Percentiles rank a stretch among this genome's conserved stretches.
Conservation (phyloP, 2,113 vertebrate species). For the Crocuta crocuta region DNA sequence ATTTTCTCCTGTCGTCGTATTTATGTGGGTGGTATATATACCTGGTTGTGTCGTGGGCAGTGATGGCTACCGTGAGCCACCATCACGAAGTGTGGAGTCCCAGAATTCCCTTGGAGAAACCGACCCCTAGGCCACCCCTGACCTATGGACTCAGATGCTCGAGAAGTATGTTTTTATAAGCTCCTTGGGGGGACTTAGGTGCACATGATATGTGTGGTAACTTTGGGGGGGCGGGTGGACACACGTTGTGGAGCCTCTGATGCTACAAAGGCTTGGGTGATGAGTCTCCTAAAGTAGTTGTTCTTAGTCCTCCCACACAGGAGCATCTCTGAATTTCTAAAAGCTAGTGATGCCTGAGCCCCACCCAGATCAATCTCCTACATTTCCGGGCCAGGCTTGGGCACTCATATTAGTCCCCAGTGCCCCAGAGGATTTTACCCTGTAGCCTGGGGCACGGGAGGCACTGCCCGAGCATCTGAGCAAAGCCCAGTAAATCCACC, state of each 20-base stretch:
- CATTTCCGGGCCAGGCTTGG: background rate
- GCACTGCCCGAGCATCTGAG: background rate
- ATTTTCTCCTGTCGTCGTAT: background rate
- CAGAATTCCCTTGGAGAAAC: background rate
- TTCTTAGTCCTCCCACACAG: background rate
- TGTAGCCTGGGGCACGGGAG: background rate
- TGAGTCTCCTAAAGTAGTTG: background rate
- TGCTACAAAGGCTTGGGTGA: background rate
- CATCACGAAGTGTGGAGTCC: background rate
- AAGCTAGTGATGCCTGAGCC: background rate
- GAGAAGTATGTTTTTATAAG: background rate
- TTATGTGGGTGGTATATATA: background rate
- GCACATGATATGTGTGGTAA: background rate
- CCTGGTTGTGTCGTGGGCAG: background rate
- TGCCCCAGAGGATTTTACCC: background rate
- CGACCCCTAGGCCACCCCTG: background rate
- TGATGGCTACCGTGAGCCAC: background rate
- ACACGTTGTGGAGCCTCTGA: background rate
- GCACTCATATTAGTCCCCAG: background rate
- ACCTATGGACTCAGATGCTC: background rate
- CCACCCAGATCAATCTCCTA: background rate
- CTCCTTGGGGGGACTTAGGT: background rate
- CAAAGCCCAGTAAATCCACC: background rate
- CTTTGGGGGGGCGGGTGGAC: background rate
- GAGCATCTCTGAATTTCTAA: background rate